A percentile compares a stretch with the other conserved stretches of the same genome.
Conservation (phyloP, 2,113 vertebrate genomes). For the Menura novaehollandiae region DNA sequence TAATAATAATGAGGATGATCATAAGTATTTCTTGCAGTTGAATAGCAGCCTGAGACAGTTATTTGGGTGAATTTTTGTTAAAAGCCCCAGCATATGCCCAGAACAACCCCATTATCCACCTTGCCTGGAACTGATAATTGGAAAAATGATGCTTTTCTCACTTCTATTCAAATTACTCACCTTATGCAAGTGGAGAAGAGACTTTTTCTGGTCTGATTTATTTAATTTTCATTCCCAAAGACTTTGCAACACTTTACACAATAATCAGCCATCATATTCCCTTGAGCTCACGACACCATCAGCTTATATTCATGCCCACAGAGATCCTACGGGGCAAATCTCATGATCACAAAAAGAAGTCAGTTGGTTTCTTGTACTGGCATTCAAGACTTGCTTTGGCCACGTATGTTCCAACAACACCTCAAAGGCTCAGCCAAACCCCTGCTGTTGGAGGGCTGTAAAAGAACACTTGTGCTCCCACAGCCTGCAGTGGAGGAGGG, state of each 20-base stretch:
- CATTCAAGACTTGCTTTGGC: accelerated
- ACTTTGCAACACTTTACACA: neutral
- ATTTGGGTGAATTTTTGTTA: neutral
- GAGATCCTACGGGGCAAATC: neutral
- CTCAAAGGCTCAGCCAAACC: neutral
- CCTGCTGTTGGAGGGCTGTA: neutral
- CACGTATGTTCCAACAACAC: neutral
- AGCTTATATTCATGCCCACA: neutral
- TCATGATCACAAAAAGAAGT: neutral
- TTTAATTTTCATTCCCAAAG: neutral
- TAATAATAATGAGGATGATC: neutral
- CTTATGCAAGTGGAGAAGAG: neutral
- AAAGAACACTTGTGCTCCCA: neutral
- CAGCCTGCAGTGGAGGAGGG: neutral
- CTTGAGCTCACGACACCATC: neutral
- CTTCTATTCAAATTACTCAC: neutral
- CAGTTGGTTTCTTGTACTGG: accelerated
- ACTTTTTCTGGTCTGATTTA: neutral
- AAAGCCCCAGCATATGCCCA: neutral
- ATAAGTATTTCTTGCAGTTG: neutral
- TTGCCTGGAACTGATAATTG: neutral
- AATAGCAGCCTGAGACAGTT: neutral
- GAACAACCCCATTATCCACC: neutral
- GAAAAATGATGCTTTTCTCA: neutral
- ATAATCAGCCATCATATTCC: neutral